These are phyloP conservation scores for Tenthredo distinguenda DNA, from an alignment of 2,888 invertebrate genomes.

Conservation along the genomic window DNA sequence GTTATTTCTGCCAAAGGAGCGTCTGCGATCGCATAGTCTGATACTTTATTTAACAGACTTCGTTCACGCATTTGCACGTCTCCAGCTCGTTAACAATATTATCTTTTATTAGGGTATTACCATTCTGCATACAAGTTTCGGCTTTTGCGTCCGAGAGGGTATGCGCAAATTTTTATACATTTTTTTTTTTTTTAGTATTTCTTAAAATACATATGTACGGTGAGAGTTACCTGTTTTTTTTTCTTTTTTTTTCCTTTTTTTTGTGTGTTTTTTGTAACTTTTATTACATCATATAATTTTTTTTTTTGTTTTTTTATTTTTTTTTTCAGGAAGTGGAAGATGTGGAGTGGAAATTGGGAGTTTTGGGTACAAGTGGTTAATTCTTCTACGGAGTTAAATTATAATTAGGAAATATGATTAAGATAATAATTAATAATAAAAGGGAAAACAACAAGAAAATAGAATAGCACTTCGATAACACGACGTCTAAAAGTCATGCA, in stretches of 20 bases:
- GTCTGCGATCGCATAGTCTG: neutral
- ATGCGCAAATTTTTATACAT: slow-evolving; percentile 38
- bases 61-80: slow-evolving; percentile 13
- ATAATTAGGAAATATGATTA: slow-evolving; percentile 74
- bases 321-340: slow-evolving; percentile 49
- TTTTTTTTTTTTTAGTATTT: slow-evolving; percentile 25
- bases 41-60: slow-evolving; percentile 5
- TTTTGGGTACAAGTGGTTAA: slow-evolving; percentile 60
- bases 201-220: slow-evolving; percentile 30
- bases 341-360: slow-evolving; percentile 42
- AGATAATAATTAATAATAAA: slow-evolving; percentile 69
- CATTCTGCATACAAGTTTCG: slow-evolving; percentile 25
- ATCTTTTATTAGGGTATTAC: slow-evolving; percentile 31
- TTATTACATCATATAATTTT: slow-evolving; percentile 29
- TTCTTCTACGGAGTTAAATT: slow-evolving; percentile 73
- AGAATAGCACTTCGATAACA: slow-evolving; percentile 68
- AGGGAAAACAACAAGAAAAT: slow-evolving; percentile 73
- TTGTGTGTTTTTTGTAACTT: slow-evolving; percentile 45
- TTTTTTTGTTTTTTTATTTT: slow-evolving; percentile 42
- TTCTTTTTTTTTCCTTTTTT: slow-evolving; percentile 44
- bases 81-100: slow-evolving; percentile 23
- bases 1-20: neutral
- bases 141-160: neutral
- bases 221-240: slow-evolving; percentile 35
- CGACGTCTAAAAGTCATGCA: slow-evolving; percentile 60